Evolutionary conservation across 2,888 invertebrate species (phyloP), one percentile per base, ranked within the genome.

Genomic region (Dilophus febrilis): DNA sequence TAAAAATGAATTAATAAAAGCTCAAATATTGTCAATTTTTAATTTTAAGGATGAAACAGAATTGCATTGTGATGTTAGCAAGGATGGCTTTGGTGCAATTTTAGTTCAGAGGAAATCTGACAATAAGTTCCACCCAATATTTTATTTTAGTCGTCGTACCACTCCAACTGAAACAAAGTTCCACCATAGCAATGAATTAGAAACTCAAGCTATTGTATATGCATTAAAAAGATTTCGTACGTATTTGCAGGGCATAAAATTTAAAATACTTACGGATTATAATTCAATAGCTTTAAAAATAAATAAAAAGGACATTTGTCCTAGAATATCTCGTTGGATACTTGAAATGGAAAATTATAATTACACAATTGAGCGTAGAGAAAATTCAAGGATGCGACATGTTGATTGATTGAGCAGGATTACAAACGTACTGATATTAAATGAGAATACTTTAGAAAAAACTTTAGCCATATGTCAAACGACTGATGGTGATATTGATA

Each of bases 241-340:
- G n/a, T 46, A 46, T 40, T 19, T 45, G 13, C 18, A 33, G 5
- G 45, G 42, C n/a, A 35, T 14, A 31, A 37, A 19, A 13, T 45
- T 45, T 37, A 44, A 40, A 40, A 31, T 36, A 11, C 22, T 38
- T 13, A 37, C 42, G 7, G 42, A 42, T 19, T 42, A 40, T 40
- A 26, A 42, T 3, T 14, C 47, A 40, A 44, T 53, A 36, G 46
- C 45, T 4, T 22, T 22, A 8, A 22, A 4, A 22, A 6, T 22
- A 22, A 22, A 22, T 22, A 22, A 22, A 43, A 45, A 40, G 45
- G 46, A 44, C 40, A 40, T 47, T 40, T 47, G 38, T 42, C 50
- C 37, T 36, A 49, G 46, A 47, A 52, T 42, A 26, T 43, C 44
- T 7, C 35, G 45, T 7, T 48, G 49, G 48, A 47, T 46, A 3